phyloP scores from a whole-genome alignment of 2,113 vertebrate genomes.

The Cyprinodon variegatus region DNA sequence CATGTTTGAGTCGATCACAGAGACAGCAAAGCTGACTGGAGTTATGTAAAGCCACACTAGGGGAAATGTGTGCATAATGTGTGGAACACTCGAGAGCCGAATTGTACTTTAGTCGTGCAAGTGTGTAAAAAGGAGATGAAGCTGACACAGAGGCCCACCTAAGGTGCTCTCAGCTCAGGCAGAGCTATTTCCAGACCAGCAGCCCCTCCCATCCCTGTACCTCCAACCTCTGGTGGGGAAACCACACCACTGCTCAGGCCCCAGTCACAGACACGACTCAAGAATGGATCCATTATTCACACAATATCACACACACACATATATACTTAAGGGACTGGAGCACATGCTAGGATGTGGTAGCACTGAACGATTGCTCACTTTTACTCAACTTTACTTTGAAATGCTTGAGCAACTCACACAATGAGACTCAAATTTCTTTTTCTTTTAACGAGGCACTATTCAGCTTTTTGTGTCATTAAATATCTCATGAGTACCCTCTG shows the following conservation, averaged over 20 bases:
- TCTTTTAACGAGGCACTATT: slow-evolving; percentile 29
- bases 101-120: slow-evolving; percentile 35
- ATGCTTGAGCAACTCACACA: slow-evolving; percentile 43
- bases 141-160: slow-evolving; percentile 68
- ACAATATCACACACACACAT: slow-evolving; percentile 24
- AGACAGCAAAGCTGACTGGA: slow-evolving; percentile 18
- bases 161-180: slow-evolving; percentile 59
- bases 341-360: slow-evolving; percentile 46
- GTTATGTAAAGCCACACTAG: slow-evolving; percentile 17
- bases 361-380: slow-evolving; percentile 45
- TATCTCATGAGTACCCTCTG: slow-evolving; percentile 1
- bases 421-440: slow-evolving; percentile 12
- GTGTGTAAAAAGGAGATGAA: slow-evolving; percentile 51
- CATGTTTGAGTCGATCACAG: slow-evolving; percentile 34
- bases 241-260: slow-evolving; percentile 69
- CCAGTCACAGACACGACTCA: slow-evolving; percentile 68
- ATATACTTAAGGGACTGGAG: slow-evolving; percentile 46
- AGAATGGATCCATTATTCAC: slow-evolving; percentile 82
- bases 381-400: slow-evolving; percentile 48
- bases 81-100: slow-evolving; percentile 19
- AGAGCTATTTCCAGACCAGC: slow-evolving; percentile 72
- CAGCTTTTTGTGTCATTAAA: slow-evolving; percentile 22
- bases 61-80: slow-evolving; percentile 31
- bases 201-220: slow-evolving; percentile 53
- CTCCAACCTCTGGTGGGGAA: slow-evolving; percentile 66